phyloP scores from a whole-genome alignment of 2,888 invertebrate species.

The Acleris sparsana region DNA sequence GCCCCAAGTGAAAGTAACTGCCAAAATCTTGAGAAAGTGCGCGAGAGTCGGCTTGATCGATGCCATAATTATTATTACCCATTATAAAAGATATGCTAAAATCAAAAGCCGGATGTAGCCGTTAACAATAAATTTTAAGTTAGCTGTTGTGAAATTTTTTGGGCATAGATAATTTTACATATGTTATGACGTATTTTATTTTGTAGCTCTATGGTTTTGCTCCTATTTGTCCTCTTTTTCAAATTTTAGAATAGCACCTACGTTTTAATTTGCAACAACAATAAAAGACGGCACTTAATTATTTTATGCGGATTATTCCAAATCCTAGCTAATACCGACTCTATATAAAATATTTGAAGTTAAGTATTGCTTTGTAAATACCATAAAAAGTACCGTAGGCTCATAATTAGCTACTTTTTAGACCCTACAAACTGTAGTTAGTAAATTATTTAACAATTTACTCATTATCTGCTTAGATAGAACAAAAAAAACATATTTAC shows the following conservation, averaged over 20 bases:
- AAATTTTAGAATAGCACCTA: background rate
- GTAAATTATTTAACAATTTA: background rate
- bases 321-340: too few relatives aligned
- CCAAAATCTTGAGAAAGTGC: conserved; percentile 81
- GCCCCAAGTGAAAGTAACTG: conserved; percentile 75
- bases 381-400: too few relatives aligned
- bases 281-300: too few relatives aligned
- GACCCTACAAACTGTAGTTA: background rate
- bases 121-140: conserved; percentile 29
- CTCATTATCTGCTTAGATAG: conserved; percentile 3
- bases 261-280: too few relatives aligned
- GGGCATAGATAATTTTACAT: conserved; percentile 6
- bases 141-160: conserved; percentile 25
- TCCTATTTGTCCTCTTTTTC: background rate
- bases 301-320: too few relatives aligned
- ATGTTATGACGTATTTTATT: background rate
- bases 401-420: background rate
- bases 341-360: too few relatives aligned
- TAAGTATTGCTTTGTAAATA: too few relatives aligned
- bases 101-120: conserved; percentile 71
- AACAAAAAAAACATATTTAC: conserved; percentile 8
- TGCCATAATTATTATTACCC: conserved; percentile 82
- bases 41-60: conserved; percentile 76
- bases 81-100: conserved; percentile 81
- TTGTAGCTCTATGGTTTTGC: background rate